phyloP scores from a whole-genome alignment of 2,888 invertebrate species.

The Muscina levida region DNA sequence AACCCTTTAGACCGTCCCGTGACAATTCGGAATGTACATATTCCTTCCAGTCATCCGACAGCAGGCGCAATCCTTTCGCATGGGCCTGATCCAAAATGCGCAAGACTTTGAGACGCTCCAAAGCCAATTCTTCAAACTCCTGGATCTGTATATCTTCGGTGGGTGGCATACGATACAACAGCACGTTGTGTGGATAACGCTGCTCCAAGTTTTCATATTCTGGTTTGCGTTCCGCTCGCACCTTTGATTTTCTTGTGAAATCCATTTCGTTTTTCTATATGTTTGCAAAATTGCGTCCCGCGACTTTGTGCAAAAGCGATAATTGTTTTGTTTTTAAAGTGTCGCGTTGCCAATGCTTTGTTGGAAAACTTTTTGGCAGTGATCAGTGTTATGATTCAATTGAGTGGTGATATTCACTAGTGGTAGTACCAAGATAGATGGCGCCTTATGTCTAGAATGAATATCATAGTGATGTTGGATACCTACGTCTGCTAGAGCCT shows the following conservation, averaged over 20 bases:
- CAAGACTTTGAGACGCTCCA: constrained; percentile 86
- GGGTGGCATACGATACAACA: constrained; percentile 90
- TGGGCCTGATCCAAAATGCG: constrained; percentile 88
- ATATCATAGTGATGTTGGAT: too few relatives aligned
- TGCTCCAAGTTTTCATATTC: constrained; percentile 80
- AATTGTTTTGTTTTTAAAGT: too few relatives aligned
- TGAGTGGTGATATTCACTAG: too few relatives aligned
- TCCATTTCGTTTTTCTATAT: constrained; percentile 69
- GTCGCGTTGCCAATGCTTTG: too few relatives aligned
- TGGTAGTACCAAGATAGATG: too few relatives aligned
- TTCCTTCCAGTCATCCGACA: constrained; percentile 85
- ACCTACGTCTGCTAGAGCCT: too few relatives aligned
- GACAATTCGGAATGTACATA: constrained; percentile 84
- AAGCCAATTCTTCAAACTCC: constrained; percentile 93
- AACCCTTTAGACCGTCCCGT: constrained; percentile 85
- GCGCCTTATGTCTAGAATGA: too few relatives aligned
- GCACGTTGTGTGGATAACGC: constrained; percentile 87
- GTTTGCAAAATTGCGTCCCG: too few relatives aligned
- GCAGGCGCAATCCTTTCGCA: constrained; percentile 83
- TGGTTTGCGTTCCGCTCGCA: constrained; percentile 69
- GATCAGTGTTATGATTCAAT: too few relatives aligned
- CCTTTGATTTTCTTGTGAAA: constrained; percentile 72
- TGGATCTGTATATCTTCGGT: constrained; percentile 86
- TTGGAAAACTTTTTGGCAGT: too few relatives aligned
- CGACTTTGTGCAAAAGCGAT: too few relatives aligned